Evolutionary conservation across 2,888 invertebrate species (phyloP).

Genomic region (Cyrtodaria siliqua): DNA sequence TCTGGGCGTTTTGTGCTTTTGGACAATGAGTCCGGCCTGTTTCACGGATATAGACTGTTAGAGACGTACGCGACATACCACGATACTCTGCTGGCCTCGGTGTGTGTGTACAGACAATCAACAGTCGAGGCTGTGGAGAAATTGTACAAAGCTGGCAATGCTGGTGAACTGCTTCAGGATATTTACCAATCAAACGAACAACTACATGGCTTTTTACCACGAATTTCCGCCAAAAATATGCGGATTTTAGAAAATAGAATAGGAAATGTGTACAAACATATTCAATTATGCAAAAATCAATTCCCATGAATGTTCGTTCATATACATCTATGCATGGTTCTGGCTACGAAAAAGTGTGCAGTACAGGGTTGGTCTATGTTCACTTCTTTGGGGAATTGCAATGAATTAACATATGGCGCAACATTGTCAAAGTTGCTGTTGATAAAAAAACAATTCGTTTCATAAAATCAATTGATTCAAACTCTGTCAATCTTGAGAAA

Average conservation of each 20-base stretch:
- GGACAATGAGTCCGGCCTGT: conserved; percentile 89
- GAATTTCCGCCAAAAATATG: conserved; percentile 93
- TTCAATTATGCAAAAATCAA: conserved; percentile 89
- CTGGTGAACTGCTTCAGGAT: conserved; percentile 90
- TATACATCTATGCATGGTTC: too few relatives aligned
- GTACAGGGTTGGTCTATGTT: too few relatives aligned
- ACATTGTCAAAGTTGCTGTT: too few relatives aligned
- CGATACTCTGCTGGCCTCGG: conserved; percentile 91
- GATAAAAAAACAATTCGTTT: too few relatives aligned
- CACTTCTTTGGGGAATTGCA: too few relatives aligned
- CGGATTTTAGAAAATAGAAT: conserved; percentile 93
- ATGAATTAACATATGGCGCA: too few relatives aligned
- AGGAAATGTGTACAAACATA: conserved; percentile 91
- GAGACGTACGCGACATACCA: conserved; percentile 95
- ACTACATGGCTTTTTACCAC: conserved; percentile 87
- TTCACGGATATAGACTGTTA: conserved; percentile 94
- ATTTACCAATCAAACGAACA: conserved; percentile 89
- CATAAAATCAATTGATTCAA: too few relatives aligned
- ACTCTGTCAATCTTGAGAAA: too few relatives aligned
- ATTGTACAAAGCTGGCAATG: conserved; percentile 88
- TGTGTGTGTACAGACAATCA: conserved; percentile 92
- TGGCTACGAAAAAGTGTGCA: too few relatives aligned
- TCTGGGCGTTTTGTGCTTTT: conserved; percentile 92
- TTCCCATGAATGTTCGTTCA: too few relatives aligned
- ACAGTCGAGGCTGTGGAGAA: conserved; percentile 90